Evolutionary conservation across 2,888 invertebrate genomes (phyloP).

Genomic region (Leucoma salicis): DNA sequence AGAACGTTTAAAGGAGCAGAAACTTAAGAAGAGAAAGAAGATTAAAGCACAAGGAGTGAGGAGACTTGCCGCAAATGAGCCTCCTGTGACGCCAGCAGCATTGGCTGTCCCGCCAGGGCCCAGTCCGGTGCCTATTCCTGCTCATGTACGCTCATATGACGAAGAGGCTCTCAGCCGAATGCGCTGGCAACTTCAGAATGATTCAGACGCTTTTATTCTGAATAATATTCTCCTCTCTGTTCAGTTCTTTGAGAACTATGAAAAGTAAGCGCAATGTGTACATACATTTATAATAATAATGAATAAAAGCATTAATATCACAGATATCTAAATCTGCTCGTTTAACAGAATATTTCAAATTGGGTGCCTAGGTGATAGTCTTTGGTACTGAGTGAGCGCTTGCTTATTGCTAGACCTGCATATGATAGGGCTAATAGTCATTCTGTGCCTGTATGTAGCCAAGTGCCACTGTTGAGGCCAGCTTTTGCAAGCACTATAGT

Average conservation of each 20-base stretch:
- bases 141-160: constrained; percentile 67
- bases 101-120: constrained; percentile 39
- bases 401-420: too few species aligned
- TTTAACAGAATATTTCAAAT: too few species aligned
- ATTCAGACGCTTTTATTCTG: constrained; percentile 86
- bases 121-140: constrained; percentile 46
- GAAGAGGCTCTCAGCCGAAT: constrained; percentile 80
- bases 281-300: constrained; percentile 10
- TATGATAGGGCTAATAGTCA: too few species aligned
- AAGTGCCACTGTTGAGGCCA: too few species aligned
- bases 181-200: constrained; percentile 81
- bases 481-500: too few species aligned
- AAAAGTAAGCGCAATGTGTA: constrained; percentile 78
- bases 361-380: too few species aligned
- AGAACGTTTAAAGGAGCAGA: constrained; percentile 63
- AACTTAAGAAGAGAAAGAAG: constrained; percentile 57
- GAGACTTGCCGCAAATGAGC: constrained; percentile 48
- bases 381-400: too few species aligned
- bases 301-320: too few species aligned
- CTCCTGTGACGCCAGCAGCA: constrained; percentile 38
- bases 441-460: too few species aligned
- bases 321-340: too few species aligned
- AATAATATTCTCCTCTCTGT: constrained; percentile 89
- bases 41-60: constrained; percentile 48
- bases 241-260: constrained; percentile 90